Base-by-base conservation (phyloP, 1,140 invertebrate species). In the Hycleus phaleratus region DNA sequence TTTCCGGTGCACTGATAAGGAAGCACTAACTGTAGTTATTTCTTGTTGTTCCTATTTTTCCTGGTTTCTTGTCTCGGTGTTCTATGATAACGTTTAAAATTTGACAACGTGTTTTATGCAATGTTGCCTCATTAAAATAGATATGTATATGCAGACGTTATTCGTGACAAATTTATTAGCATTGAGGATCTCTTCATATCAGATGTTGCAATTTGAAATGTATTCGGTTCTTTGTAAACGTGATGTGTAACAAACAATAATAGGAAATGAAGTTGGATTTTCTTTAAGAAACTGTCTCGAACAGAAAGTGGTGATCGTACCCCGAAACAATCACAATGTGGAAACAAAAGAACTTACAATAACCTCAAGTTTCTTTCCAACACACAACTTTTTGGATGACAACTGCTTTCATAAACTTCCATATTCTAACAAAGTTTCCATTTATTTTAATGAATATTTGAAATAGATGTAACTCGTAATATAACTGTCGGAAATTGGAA, bases 301-400 rank as follows among this genome's bases (percentile, higher is more conserved):
- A 51, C 38, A 49, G 39, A 51, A 51, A 18, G 42, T 24, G 38
- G n/a, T 38, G 48, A 18, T 49, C 32, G 48, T 51, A 38, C n/a
- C 38, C 25, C 49, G 25, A 51, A 51, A 51, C 49, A 51, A 51
- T 3, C 49, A 25, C 42, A 38, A 18, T 40, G 39, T 51, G 49
- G 49, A 51, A 51, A 51, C 38, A 51, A 51, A 51, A 51, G 32
- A 51, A 51, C 39, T 51, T 38, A 51, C n/a, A 25, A 38, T 25
- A 40, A 40, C 38, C 18, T 38, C 49, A 40, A 51, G 49, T 40
- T 51, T 51, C 49, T 51, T 51, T 51, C 49, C 38, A 51, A 18
- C 18, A 18, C 18, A 18, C 18, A 18, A 51, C 39, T 40, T 51
- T 51, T 38, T 51, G 4, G 32, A 32, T 32, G 32, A 7, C 32